Base-by-base conservation (phyloP, 2,113 vertebrate species). In the Ptilonorhynchus violaceus region DNA sequence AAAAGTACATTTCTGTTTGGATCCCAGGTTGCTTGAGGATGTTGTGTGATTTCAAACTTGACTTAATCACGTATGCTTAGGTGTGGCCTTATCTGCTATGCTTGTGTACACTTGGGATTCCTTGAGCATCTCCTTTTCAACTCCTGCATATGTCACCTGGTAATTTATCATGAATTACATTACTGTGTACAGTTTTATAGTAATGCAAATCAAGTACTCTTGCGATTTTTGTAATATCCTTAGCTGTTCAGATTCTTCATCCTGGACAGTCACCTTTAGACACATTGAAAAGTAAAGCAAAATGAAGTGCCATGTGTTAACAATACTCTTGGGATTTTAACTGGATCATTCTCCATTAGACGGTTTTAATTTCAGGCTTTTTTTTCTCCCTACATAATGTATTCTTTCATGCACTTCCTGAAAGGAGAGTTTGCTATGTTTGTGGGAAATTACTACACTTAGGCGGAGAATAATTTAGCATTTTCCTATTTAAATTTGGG, bases 341-440 rank as follows among this genome's bases (percentile, higher is more conserved):
- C 23, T 81, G 35, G 28, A 33, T 63, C 1, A 2, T 77, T 87
- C 44, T 7, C 44, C 11, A 42, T 85, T 64, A 79, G 59, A 41
- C 25, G 42, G 14, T 24, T 31, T 56, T 89, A 22, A 75, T 88
- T 92, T 91, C n/a, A 68, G 60, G 60, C 11, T 68, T 91, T 89
- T 95, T 42, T 91, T 95, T 89, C 50, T 85, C 74, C n/a, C 78
- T 85, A 13, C 11, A 4, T 49, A 67, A 35, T 47, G 12, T 72
- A 50, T 79, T 68, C 59, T 96, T 85, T 76, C 35, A n/a, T 62
- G n/a, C n/a, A 53, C 28, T 79, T 95, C 52, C 74, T 91, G 70
- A 74, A 86, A 77, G 27, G 50, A 60, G 20, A 93, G 22, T 72
- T 85, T 33, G 12, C 73, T 60, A 10, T 72, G 60, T 74, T 82